A percentile compares a stretch with the other conserved stretches of the same genome.
These are phyloP conservation scores for Argynnis bischoffii DNA, from an alignment of 2,888 invertebrate species.

Conservation along the genomic window DNA sequence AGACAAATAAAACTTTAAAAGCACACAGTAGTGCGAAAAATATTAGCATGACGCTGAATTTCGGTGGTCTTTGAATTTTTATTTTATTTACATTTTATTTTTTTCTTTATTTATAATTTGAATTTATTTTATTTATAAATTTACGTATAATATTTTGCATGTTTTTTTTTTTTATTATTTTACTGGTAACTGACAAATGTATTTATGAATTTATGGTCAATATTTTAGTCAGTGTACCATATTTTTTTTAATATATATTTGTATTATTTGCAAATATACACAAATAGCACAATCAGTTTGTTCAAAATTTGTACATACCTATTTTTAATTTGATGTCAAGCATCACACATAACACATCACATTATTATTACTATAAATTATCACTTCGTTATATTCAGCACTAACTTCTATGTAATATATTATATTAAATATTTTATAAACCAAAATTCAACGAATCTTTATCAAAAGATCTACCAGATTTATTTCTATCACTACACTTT, in stretches of 20 bases:
- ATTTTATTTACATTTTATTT: constrained; percentile 50
- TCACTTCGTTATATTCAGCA: constrained; percentile 11
- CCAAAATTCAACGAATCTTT: constrained; percentile 41
- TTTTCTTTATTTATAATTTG: constrained; percentile 49
- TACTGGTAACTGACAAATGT: constrained; percentile 23
- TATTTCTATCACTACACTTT: not conserved
- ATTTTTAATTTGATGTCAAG: constrained; percentile 45
- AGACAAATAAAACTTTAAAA: constrained; percentile 63
- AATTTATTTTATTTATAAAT: constrained; percentile 41
- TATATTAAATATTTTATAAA: constrained; percentile 10
- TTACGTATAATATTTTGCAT: constrained; percentile 61
- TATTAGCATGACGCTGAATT: constrained; percentile 76
- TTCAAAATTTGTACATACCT: constrained; percentile 45
- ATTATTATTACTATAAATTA: constrained; percentile 34
- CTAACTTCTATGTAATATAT: constrained; percentile 21
- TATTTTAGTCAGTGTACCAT: constrained; percentile 37
- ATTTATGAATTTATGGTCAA: constrained; percentile 15
- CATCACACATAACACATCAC: constrained; percentile 58
- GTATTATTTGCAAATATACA: constrained; percentile 36
- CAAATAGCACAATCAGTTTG: constrained; percentile 28
- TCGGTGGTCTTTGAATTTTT: constrained; percentile 61
- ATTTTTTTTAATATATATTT: constrained; percentile 44
- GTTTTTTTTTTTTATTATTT: constrained; percentile 46
- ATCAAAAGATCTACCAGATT: constrained; percentile 1
- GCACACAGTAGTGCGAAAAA: constrained; percentile 79